These are phyloP conservation scores for Tetramorium parvispinum DNA, from an alignment of 1,140 invertebrate genomes.

Conservation along the genomic window DNA sequence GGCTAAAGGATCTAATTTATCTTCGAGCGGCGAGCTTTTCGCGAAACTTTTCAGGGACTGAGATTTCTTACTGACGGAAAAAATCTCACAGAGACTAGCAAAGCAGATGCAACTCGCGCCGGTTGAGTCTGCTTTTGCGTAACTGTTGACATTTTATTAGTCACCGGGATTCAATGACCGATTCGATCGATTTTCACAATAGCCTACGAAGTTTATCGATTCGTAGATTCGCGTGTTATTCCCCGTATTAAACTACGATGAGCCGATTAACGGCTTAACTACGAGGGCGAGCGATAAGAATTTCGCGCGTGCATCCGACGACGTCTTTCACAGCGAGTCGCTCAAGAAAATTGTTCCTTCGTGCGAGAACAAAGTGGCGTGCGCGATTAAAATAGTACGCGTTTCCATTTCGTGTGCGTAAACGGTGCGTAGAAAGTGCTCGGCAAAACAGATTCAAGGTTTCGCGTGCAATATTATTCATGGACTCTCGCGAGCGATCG, in stretches of 20 bases:
- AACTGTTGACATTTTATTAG: conserved; percentile 6
- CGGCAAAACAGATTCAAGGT: conserved; percentile 50
- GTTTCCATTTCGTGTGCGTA: conserved; percentile 27
- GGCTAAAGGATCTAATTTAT: neutral
- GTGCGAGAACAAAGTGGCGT: neutral
- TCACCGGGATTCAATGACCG: conserved; percentile 17
- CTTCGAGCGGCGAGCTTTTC: neutral
- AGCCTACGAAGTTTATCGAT: neutral
- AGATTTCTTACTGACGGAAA: neutral
- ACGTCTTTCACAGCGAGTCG: neutral
- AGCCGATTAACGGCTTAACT: neutral
- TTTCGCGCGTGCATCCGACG: neutral
- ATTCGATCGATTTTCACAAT: conserved; percentile 35
- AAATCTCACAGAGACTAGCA: neutral
- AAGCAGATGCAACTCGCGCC: neutral
- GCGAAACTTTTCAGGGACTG: neutral
- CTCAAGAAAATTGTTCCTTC: conserved; percentile 5
- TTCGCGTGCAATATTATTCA: conserved; percentile 50
- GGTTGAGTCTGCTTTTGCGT: neutral
- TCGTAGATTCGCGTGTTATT: neutral
- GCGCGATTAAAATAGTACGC: conserved; percentile 33
- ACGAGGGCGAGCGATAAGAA: neutral
- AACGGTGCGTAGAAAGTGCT: conserved; percentile 46
- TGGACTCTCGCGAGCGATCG: conserved; percentile 16
- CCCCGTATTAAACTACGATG: neutral